Base-by-base conservation (phyloP, 2,888 invertebrate genomes). In the Drosophila monieri region DNA sequence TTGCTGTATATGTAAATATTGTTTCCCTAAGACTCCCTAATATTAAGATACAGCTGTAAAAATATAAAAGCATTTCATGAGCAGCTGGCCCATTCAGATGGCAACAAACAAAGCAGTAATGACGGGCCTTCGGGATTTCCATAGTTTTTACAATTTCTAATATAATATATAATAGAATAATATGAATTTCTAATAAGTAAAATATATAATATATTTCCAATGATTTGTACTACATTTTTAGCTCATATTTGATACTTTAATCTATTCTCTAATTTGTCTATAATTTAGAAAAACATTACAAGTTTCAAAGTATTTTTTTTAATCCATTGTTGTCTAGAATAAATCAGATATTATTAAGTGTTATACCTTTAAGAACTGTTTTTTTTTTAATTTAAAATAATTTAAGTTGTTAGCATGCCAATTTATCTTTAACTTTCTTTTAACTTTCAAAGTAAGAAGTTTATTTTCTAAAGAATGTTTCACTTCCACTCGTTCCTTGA, bases 1-100 rank as follows among this genome's bases (percentile, higher is more conserved):
- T 41, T 18, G 10, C 18, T 4, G 15, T 1, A 41, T 27, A 9
- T 27, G 27, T 27, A 9, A 27, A 18, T 15, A 18, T 18, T 18
- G 18, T 18, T 41, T 3, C 39, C 15, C 15, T 14, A 37, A 18
- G 39, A 18, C 18, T 9, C n/a, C 6, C n/a, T 2, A n/a, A n/a
- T 35, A 35, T 35, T 18, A 8, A 9, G 39, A 41, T 41, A 41
- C 39, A 41, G 39, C 39, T 41, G 39, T 41, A 41, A 18, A 41
- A 41, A 41, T 8, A 48, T 2, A 12, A 25, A 46, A 5, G 9
- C 3, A 3, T 18, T 41, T 41, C 18, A 12, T 9, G 2, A 18
- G 9, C 39, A 41, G 18, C 15, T 41, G 15, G 18, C 10, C 4
- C 10, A 10, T 4, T 18, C 10, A 15, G 3, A 4, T 41, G 15